Base-by-base conservation (phyloP, 2,113 vertebrate species). In the Anoura caudifer region DNA sequence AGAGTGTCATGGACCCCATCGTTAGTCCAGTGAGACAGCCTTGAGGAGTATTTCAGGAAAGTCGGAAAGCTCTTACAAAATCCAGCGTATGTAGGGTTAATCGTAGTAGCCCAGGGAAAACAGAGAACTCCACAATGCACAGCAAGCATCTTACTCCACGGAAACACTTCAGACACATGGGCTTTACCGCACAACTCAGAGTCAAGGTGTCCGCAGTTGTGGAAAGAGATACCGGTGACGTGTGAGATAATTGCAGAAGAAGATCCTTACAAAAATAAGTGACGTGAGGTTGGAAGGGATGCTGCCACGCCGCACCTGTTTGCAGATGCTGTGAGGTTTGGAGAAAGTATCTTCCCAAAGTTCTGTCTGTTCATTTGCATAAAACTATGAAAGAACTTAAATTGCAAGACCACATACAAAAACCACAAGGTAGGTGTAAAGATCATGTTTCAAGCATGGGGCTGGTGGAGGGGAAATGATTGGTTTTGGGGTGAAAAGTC, bases 381-480 rank as follows among this genome's bases (percentile, higher is more conserved):
- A 52, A 52, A 10, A 20, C 47, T 28, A 10, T 6, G 4, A 61
- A 73, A 86, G 22, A 52, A 69, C 43, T 61, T 69, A 67, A 69
- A 24, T 63, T 43, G 26, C 28, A 38, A 90, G 80, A n/a, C 13
- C 7, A 10, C 2, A 8, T 4, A 28, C 38, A 77, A 13, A 26
- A 26, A 8, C 14, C 14, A 12, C 3, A 38, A 59, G 22, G 19
- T 3, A 28, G 28, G 7, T 17, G 26, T 2, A 26, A 67, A 20
- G 20, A 38, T 13, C 1, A 3, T 11, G 41, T 43, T 72, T 50
- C 22, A 84, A 77, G 41, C 8, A 8, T 15, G 88, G 22, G 22
- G 33, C 6, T 45, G 1, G 1, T 0, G 5, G 61, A 31, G 11
- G n/a, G 12, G 45, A 52, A 52, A 38, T 12, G 6, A 38, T 28